Conservation (phyloP, 2,113 vertebrate genomes). For the Geococcyx californianus region DNA sequence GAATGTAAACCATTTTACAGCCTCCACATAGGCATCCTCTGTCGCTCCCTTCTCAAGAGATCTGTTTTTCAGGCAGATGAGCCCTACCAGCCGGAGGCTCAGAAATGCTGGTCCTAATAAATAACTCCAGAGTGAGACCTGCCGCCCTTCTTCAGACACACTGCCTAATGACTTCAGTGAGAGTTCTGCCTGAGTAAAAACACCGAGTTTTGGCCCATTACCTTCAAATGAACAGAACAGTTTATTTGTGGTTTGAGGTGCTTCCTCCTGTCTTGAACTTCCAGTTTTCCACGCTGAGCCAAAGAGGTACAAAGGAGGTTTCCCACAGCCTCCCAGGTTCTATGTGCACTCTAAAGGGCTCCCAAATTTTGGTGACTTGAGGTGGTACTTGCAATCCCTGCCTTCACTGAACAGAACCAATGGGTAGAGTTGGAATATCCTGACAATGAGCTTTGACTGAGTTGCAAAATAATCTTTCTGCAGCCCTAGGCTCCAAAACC, state of each 20-base stretch:
- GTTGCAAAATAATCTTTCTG: not conserved
- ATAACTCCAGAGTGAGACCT: not conserved
- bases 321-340: not conserved
- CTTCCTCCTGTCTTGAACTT: constrained; percentile 46
- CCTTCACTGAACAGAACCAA: not conserved
- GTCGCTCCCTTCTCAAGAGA: not conserved
- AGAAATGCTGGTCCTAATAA: constrained; percentile 14
- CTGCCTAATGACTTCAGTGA: not conserved
- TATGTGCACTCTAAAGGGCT: not conserved
- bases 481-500: not conserved
- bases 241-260: constrained; percentile 48
- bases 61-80: not conserved
- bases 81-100: not conserved
- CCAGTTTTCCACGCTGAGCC: not conserved
- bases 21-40: not conserved
- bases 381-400: not conserved
- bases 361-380: not conserved
- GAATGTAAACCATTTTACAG: constrained; percentile 50
- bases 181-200: constrained; percentile 21
- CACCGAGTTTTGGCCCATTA: constrained; percentile 33
- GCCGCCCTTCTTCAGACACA: not conserved
- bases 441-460: not conserved
- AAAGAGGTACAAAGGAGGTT: not conserved
- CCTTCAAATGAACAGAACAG: constrained; percentile 37
- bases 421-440: not conserved